Evolutionary conservation across 2,113 vertebrate species (phyloP), one percentile per base, ranked within the genome.

Genomic region (Megaleporinus macrocephalus): DNA sequence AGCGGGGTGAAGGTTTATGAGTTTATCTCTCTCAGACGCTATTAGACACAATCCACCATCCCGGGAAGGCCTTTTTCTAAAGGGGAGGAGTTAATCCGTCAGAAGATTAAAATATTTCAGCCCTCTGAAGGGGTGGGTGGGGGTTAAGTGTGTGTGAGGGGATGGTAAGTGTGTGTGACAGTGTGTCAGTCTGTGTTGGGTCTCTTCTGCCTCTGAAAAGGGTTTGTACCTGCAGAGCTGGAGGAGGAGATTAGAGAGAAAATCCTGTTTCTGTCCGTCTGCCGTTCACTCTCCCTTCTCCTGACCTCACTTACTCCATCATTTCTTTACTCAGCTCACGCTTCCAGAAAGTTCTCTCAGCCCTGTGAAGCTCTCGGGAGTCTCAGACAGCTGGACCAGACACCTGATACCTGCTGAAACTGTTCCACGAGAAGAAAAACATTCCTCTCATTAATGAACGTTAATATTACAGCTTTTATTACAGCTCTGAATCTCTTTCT

Each of bases 241-340:
- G 20, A 68, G 73, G 76, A 66, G 15, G 33, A 83, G 76, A 13
- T 55, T 30, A 74, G 55, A 55, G 47, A 57, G 68, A 73, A 83
- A 68, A 68, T 47, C 44, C 49, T 53, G 10, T 22, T 12, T 72
- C 75, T 5, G 57, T 44, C 53, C 9, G n/a, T 24, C 57, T 24
- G 61, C 13, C 5, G 2, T 24, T 22, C 66, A 4, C 22, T 30
- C 7, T 12, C 16, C 59, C 27, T 0, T 24, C 14, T 5, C 73
- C n/a, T 26, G 14, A 2, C 26, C 18, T 36, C 13, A 15, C 20
- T 26, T 55, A 51, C 4, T 16, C 26, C 11, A 4, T 15, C 27
- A 18, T 57, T 29, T 14, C 15, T 18, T 16, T 22, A 59, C 16
- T 20, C 51, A 18, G 15, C 16, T 5, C 63, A 66, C 29, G 22